These are phyloP conservation scores for Protobothrops mucrosquamatus DNA, from an alignment of 2,113 vertebrate species.

Conservation along the genomic window DNA sequence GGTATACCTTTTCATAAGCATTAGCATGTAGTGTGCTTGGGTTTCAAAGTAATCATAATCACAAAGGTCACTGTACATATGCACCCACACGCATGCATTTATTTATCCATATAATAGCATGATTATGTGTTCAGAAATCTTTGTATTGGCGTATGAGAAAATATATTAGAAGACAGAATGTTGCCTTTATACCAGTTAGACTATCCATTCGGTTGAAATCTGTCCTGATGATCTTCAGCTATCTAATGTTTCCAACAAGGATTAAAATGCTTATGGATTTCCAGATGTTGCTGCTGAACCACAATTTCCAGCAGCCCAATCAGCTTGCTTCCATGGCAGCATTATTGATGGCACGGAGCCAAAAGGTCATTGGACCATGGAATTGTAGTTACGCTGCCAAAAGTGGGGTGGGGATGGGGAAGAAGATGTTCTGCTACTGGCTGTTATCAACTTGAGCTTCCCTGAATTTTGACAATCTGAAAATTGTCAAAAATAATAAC, in stretches of 20 bases:
- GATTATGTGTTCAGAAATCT: not conserved
- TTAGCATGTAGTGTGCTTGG: not conserved
- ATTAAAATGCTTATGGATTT: not conserved
- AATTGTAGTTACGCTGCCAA: not conserved
- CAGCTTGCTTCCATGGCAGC: not conserved
- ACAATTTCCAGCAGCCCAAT: not conserved
- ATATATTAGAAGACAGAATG: not conserved
- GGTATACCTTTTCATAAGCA: not conserved
- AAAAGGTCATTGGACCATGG: not conserved
- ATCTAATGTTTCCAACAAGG: not conserved
- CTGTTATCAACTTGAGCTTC: not conserved
- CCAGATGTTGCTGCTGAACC: not conserved
- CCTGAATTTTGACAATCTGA: not conserved
- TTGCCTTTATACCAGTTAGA: not conserved
- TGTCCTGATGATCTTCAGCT: not conserved
- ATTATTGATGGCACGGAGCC: not conserved
- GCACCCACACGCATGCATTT: not conserved
- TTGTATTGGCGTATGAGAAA: not conserved
- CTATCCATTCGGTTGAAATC: not conserved
- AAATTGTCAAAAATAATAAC: not conserved
- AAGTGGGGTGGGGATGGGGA: not conserved
- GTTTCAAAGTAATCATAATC: not conserved
- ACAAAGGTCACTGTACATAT: not conserved
- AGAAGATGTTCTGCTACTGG: not conserved
- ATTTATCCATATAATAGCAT: not conserved